Percentiles rank a stretch among this genome's conserved stretches.
Evolutionary conservation across 2,888 invertebrate species (phyloP).

Genomic region (Spisula subtruncata): DNA sequence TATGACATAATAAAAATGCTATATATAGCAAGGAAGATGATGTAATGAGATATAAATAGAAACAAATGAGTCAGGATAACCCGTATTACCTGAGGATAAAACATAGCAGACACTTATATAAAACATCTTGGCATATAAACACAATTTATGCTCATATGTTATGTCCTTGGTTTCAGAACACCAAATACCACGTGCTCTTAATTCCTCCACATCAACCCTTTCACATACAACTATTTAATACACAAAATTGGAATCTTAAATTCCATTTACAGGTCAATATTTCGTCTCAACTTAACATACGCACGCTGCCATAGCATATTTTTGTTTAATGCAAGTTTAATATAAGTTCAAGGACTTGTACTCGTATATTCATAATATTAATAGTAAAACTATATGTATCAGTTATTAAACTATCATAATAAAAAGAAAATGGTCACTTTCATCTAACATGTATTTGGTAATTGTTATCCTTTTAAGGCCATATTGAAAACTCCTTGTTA

Average conservation of each 20-base stretch:
- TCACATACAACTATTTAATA: background rate
- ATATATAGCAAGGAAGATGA: slow-evolving; percentile 11
- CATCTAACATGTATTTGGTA: background rate
- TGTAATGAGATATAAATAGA: slow-evolving; percentile 40
- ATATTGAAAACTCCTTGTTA: background rate
- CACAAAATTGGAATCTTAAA: background rate
- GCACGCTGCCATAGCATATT: background rate
- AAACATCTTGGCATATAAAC: slow-evolving; percentile 24
- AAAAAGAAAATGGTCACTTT: background rate
- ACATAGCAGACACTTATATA: slow-evolving; percentile 35
- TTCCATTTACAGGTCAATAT: background rate
- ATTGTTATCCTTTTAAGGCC: background rate
- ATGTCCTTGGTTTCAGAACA: background rate
- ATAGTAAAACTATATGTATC: background rate
- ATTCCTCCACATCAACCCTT: too few species aligned
- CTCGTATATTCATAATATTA: background rate
- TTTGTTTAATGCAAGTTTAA: background rate
- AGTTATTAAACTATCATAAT: background rate
- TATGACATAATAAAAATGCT: slow-evolving; percentile 13
- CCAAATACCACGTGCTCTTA: background rate
- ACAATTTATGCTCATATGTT: slow-evolving; percentile 5
- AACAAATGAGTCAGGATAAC: slow-evolving; percentile 30
- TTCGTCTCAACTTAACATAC: background rate
- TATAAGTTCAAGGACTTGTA: background rate
- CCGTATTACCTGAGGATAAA: slow-evolving; percentile 47